These are phyloP conservation scores for Thymelicus acteon DNA, from an alignment of 2,888 invertebrate species.

Conservation along the genomic window DNA sequence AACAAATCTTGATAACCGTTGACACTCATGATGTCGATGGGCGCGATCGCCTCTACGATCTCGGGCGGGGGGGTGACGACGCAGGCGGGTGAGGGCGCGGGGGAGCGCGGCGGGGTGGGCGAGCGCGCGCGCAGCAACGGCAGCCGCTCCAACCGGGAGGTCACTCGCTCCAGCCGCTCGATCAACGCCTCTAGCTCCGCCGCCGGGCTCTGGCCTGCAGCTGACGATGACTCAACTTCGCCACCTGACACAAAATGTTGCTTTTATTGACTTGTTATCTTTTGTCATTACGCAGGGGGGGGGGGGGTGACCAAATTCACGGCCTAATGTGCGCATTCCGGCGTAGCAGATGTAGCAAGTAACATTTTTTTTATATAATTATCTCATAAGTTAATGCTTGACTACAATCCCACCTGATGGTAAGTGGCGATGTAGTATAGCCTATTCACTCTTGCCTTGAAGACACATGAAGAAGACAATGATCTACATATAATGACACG, in stretches of 20 bases:
- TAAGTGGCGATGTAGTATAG: no score
- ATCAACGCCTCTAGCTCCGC: slow-evolving; percentile 88
- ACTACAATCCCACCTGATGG: no score
- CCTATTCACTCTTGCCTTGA: no score
- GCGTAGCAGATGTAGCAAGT: no score
- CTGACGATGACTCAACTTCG: slow-evolving; percentile 73
- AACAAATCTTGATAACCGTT: slow-evolving; percentile 90
- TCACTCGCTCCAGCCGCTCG: slow-evolving; percentile 90
- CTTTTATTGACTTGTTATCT: background rate
- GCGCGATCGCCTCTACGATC: slow-evolving; percentile 34
- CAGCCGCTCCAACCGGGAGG: slow-evolving; percentile 88
- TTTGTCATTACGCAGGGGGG: background rate
- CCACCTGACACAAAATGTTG: slow-evolving; percentile 59
- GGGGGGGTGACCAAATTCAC: no score
- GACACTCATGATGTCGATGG: slow-evolving; percentile 87
- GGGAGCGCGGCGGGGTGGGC: slow-evolving; percentile 61
- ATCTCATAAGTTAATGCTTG: no score
- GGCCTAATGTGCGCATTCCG: no score
- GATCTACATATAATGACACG: no score
- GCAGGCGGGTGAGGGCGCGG: slow-evolving; percentile 58
- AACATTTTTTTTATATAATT: no score
- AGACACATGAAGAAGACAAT: no score
- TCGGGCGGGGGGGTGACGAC: slow-evolving; percentile 52
- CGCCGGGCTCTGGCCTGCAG: slow-evolving; percentile 70
- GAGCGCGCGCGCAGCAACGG: slow-evolving; percentile 62